A percentile compares a stretch with the other conserved stretches of the same genome.
Conservation (phyloP, 2,888 invertebrate species). For the Stictocephala bisonia region DNA sequence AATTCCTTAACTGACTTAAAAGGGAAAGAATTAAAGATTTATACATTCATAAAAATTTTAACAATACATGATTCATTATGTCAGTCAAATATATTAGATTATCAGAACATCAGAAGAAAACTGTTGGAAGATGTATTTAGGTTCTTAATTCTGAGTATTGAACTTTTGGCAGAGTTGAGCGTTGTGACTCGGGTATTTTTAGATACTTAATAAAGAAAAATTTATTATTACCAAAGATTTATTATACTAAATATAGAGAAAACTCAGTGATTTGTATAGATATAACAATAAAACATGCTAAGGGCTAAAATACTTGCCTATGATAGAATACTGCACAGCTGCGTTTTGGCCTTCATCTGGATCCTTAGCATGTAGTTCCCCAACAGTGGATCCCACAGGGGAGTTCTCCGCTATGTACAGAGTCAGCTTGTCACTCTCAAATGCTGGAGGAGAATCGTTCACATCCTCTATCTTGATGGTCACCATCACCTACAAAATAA, state of each 20-base stretch:
- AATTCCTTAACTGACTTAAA: background rate
- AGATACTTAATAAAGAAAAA: no score
- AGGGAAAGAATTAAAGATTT: background rate
- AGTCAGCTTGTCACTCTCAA: slow-evolving; percentile 87
- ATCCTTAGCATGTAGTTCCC: slow-evolving; percentile 89
- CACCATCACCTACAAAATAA: slow-evolving; percentile 71
- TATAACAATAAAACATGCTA: no score
- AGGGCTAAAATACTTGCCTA: slow-evolving; percentile 76
- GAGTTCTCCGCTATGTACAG: slow-evolving; percentile 95
- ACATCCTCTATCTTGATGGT: slow-evolving; percentile 88
- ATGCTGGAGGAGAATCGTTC: slow-evolving; percentile 91
- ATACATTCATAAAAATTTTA: no score
- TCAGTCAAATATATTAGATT: no score
- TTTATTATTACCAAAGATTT: no score
- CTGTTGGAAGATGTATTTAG: no score
- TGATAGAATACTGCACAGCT: slow-evolving; percentile 93
- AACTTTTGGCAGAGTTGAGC: no score
- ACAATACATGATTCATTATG: no score
- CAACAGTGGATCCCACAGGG: slow-evolving; percentile 94
- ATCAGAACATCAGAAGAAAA: no score
- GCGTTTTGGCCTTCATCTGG: slow-evolving; percentile 94
- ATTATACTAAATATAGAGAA: no score
- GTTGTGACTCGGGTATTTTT: no score
- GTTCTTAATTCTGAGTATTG: no score
- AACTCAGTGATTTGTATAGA: background rate